Base-by-base conservation (phyloP, 2,888 invertebrate genomes). In the Drosophila diplacantha region DNA sequence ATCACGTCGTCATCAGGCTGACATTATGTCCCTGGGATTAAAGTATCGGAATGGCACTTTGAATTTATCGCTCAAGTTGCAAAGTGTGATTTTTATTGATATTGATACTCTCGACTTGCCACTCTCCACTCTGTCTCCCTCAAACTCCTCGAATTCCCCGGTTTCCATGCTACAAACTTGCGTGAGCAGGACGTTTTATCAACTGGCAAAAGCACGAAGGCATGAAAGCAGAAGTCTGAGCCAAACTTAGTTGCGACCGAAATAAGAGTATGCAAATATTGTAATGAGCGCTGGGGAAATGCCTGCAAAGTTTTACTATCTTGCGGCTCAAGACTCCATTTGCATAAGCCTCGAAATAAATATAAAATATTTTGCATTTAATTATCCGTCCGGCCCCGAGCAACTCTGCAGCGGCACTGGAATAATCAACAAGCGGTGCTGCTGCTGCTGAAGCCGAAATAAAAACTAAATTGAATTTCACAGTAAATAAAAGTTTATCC, bases 331-430 rank as follows among this genome's bases (percentile, higher is more conserved):
- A 68, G 65, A 63, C 63, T 66, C 61, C 76, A 81, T 80, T 81
- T 79, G 80, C 81, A 80, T 81, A 80, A 81, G 82, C 82, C 75
- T 72, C 65, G 71, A 75, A 81, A 77, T 77, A 74, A 72, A 77
- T 77, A 77, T 74, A 54, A 82, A 82, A 81, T 80, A 80, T 82
- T 81, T 81, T 77, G 82, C 82, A 79, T 80, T 80, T 80, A 81
- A 81, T 80, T 77, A 80, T 72, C 70, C n/a, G 20, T 8, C 22
- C 34, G 39, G 35, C 47, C 16, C 34, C 46, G 11, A 16, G 44
- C 24, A n/a, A 24, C 43, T 18, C 26, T 18, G 18, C 6, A 4
- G 26, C 12, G 12, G 31, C 31, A 37, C 14, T 18, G 46, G 22
- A 51, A 41, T 55, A 61, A 65, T 54, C 62, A 62, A 54, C 64